phyloP scores from a whole-genome alignment of 2,888 invertebrate genomes.

The Acleris sparsana region DNA sequence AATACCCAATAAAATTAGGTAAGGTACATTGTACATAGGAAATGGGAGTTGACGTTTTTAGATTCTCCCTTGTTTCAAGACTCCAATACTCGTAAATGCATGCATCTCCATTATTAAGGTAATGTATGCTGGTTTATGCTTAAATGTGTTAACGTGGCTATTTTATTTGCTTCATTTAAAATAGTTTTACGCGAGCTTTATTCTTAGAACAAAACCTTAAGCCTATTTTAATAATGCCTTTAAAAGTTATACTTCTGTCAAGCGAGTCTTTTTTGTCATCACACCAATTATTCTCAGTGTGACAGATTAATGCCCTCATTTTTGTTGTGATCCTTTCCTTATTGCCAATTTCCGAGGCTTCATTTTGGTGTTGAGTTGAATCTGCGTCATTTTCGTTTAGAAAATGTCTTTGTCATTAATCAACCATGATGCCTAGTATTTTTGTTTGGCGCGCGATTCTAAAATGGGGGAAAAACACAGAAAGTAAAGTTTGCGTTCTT shows the following conservation, averaged over 20 bases:
- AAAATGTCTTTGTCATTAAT: neutral
- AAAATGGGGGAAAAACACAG: neutral
- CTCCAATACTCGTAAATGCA: too few relatives aligned
- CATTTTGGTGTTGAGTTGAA: slow-evolving; percentile 23
- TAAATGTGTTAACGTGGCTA: too few relatives aligned
- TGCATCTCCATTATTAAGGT: too few relatives aligned
- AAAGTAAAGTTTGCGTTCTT: too few relatives aligned
- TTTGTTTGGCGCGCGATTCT: too few relatives aligned
- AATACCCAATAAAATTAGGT: too few relatives aligned
- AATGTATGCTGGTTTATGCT: too few relatives aligned
- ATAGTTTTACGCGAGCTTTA: too few relatives aligned
- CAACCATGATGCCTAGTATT: neutral
- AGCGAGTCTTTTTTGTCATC: slow-evolving; percentile 11
- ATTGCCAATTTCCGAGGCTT: slow-evolving; percentile 26
- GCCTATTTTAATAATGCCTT: neutral
- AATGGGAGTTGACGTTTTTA: too few relatives aligned
- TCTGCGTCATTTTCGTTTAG: slow-evolving; percentile 5
- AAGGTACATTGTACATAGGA: too few relatives aligned
- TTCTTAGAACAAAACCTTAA: neutral
- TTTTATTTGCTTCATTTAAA: too few relatives aligned
- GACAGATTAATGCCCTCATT: slow-evolving; percentile 26
- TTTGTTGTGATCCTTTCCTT: slow-evolving; percentile 29
- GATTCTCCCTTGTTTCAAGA: too few relatives aligned
- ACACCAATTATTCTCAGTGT: slow-evolving; percentile 22
- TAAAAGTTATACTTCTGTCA: neutral